phyloP scores from a whole-genome alignment of 2,797 vertebrate species.

The Mionectes olivaceus region DNA sequence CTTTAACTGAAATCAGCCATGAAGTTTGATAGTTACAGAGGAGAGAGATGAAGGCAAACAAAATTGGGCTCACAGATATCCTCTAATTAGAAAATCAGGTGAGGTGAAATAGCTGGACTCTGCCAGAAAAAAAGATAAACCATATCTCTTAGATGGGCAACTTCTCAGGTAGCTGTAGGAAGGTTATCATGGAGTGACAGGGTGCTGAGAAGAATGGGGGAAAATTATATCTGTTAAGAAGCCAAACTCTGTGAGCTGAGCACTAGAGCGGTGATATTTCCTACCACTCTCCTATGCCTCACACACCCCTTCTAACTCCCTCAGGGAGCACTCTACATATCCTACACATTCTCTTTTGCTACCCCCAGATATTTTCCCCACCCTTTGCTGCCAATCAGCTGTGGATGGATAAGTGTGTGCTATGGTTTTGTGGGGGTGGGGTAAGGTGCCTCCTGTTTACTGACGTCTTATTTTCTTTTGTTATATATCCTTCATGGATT shows the following conservation, averaged over 20 bases:
- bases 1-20: not conserved
- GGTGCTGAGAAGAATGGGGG: not conserved
- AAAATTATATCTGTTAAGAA: not conserved
- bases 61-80: not conserved
- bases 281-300: not conserved
- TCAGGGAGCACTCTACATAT: not conserved
- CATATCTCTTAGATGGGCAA: not conserved
- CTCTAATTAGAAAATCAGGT: not conserved
- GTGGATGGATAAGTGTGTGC: fast-evolving
- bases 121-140: not conserved
- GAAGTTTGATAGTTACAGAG: not conserved
- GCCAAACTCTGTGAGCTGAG: not conserved
- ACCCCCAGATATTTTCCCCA: not conserved
- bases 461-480: not conserved
- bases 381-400: not conserved
- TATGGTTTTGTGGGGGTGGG: not conserved
- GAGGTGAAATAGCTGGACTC: not conserved
- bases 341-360: not conserved
- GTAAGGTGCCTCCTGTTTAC: not conserved
- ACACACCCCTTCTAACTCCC: not conserved
- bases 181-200: not conserved
- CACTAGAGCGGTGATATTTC: not conserved
- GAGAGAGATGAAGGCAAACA: not conserved
- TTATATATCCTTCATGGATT: not conserved
- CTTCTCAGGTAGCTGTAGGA: not conserved